A percentile compares a stretch with the other conserved stretches of the same genome.
phyloP scores from a whole-genome alignment of 2,797 vertebrate genomes.

The Cuniculus paca region DNA sequence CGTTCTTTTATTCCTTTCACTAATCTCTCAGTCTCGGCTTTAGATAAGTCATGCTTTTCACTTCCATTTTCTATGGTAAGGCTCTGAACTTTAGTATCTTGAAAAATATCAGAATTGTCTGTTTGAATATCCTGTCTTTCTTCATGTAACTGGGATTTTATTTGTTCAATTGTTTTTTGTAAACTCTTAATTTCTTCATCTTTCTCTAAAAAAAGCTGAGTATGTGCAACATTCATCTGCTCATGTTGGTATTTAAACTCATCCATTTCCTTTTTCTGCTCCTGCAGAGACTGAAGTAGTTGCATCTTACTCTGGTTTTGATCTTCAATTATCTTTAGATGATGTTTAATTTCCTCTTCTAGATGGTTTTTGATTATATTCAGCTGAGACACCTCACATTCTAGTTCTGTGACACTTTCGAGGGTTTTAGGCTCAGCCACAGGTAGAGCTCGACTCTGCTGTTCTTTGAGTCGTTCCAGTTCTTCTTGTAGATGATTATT shows the following conservation, averaged over 20 bases:
- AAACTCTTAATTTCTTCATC: conserved; percentile 94
- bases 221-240: conserved; percentile 93
- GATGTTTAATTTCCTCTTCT: conserved; percentile 92
- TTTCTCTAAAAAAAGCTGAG: conserved; percentile 92
- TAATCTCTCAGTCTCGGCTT: conserved; percentile 95
- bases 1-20: conserved; percentile 97
- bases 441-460: conserved; percentile 92
- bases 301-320: conserved; percentile 91
- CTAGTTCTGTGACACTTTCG: conserved; percentile 95
- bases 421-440: conserved; percentile 93
- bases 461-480: conserved; percentile 95
- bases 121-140: conserved; percentile 88
- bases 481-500: conserved; percentile 98
- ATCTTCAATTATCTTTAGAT: conserved; percentile 92
- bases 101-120: conserved; percentile 93
- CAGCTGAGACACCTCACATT: conserved; percentile 95
- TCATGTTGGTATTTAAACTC: conserved; percentile 92
- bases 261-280: conserved; percentile 93
- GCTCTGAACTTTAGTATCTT: conserved; percentile 94
- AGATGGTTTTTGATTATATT: conserved; percentile 90
- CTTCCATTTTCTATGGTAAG: conserved; percentile 95
- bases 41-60: conserved; percentile 98
- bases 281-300: conserved; percentile 92
- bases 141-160: conserved; percentile 89
- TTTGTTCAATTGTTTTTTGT: conserved; percentile 91